Percentiles rank a stretch among this genome's conserved stretches.
These are phyloP conservation scores for Thunnus thynnus DNA, from an alignment of 2,113 vertebrate species.

Conservation along the genomic window DNA sequence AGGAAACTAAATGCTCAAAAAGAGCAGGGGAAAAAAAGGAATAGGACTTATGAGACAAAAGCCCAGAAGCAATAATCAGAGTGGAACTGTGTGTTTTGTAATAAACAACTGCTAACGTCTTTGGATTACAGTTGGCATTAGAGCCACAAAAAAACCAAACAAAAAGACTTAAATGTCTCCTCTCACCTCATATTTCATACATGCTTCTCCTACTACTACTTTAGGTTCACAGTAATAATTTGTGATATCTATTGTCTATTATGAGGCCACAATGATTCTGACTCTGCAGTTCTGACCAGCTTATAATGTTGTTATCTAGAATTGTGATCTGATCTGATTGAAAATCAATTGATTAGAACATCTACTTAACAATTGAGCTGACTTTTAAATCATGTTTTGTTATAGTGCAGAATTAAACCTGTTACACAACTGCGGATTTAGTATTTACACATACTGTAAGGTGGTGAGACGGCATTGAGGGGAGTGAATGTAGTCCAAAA, in stretches of 20 bases:
- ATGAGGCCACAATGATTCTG: neutral
- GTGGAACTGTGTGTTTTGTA: constrained; percentile 19
- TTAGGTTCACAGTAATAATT: neutral
- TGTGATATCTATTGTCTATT: neutral
- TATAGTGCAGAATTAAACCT: too few species aligned
- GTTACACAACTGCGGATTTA: too few species aligned
- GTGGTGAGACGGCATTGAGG: neutral
- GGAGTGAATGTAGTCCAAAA: neutral
- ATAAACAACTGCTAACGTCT: constrained; percentile 1
- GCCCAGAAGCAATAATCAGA: constrained; percentile 10
- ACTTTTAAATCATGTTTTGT: too few species aligned
- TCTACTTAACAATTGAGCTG: neutral
- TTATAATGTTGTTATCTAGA: neutral
- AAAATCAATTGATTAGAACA: neutral
- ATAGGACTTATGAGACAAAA: constrained; percentile 32
- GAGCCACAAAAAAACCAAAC: neutral
- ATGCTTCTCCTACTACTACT: neutral
- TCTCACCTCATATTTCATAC: constrained; percentile 6
- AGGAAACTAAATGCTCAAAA: constrained; percentile 56
- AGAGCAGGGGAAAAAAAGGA: constrained; percentile 1
- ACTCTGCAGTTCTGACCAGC: neutral
- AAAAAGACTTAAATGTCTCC: neutral
- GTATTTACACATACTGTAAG: too few species aligned
- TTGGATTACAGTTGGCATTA: constrained; percentile 5
- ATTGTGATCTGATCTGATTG: neutral